Percentiles rank a stretch among this genome's conserved stretches.
These are phyloP conservation scores for Gortyna flavago DNA, from an alignment of 2,888 invertebrate species.

Conservation along the genomic window DNA sequence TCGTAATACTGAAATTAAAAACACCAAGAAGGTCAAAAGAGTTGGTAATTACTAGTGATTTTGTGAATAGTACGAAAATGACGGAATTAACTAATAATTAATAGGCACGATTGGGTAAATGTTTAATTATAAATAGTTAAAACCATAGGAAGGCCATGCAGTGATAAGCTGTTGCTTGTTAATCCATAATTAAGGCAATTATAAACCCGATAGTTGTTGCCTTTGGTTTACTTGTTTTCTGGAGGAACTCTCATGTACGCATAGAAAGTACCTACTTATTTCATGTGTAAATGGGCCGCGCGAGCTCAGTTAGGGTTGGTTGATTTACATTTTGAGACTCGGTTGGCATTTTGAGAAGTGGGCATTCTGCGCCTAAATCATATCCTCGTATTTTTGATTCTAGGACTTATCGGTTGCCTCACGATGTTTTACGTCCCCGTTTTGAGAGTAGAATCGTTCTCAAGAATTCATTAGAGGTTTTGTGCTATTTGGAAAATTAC, in stretches of 20 bases:
- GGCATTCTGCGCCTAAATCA: too few species aligned
- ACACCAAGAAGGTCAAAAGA: not conserved
- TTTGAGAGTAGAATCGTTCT: not conserved
- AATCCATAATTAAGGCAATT: conserved; percentile 3
- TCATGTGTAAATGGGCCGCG: not conserved
- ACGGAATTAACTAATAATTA: conserved; percentile 33
- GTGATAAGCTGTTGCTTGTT: conserved; percentile 41
- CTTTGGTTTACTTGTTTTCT: not conserved
- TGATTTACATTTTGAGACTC: too few species aligned
- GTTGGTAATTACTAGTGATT: not conserved
- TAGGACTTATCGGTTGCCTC: not conserved
- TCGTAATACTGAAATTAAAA: not conserved
- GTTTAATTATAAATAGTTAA: conserved; percentile 25
- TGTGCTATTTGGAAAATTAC: too few species aligned
- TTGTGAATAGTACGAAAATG: conserved; percentile 10
- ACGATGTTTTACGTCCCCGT: not conserved
- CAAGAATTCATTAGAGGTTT: not conserved
- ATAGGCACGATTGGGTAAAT: conserved; percentile 7
- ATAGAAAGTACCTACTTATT: not conserved
- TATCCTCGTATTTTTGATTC: not conserved
- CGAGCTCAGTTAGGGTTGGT: too few species aligned
- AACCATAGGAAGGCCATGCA: conserved; percentile 22
- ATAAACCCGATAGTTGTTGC: not conserved
- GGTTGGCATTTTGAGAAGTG: too few species aligned
- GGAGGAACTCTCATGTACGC: not conserved